Evolutionary conservation across 2,797 vertebrate species (phyloP).

Genomic region (Mallotus villosus): DNA sequence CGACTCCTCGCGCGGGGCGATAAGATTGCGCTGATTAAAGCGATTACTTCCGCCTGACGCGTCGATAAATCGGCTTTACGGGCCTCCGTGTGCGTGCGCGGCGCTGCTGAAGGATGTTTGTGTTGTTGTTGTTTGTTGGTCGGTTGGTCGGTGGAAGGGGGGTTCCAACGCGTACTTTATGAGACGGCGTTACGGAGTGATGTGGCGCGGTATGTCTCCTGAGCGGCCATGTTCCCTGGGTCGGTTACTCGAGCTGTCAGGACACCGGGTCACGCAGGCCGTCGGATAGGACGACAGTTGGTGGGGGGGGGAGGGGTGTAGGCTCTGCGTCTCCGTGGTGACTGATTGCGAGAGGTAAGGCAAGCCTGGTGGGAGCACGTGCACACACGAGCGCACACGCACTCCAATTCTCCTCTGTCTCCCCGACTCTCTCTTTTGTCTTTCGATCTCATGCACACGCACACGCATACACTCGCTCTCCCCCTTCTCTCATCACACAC

Average conservation of each 20-base stretch:
- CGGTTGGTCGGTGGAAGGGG: not conserved
- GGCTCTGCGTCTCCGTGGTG: too few species aligned
- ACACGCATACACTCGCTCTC: not conserved
- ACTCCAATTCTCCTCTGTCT: too few species aligned
- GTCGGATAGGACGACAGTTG: too few species aligned
- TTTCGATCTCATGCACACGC: too few species aligned
- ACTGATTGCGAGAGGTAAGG: too few species aligned
- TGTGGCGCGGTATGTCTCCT: not conserved
- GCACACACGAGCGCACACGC: too few species aligned
- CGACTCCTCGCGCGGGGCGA: constrained; percentile 49
- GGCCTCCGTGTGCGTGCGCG: constrained; percentile 22
- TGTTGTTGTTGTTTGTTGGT: constrained; percentile 29
- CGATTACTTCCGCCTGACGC: constrained; percentile 58
- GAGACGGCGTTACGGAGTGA: not conserved
- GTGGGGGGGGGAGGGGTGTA: too few species aligned
- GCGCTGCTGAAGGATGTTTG: constrained; percentile 30
- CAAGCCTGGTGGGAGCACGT: too few species aligned
- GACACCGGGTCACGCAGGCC: too few species aligned
- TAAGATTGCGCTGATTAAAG: constrained; percentile 59
- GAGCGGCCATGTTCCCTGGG: not conserved
- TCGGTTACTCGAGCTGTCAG: not conserved
- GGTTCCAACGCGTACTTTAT: constrained; percentile 24
- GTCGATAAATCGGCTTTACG: constrained; percentile 54
- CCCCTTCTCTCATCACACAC: not conserved
- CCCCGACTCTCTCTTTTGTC: too few species aligned